These are phyloP conservation scores for Bradysia coprophila DNA, from an alignment of 1,140 invertebrate species.

Conservation along the genomic window DNA sequence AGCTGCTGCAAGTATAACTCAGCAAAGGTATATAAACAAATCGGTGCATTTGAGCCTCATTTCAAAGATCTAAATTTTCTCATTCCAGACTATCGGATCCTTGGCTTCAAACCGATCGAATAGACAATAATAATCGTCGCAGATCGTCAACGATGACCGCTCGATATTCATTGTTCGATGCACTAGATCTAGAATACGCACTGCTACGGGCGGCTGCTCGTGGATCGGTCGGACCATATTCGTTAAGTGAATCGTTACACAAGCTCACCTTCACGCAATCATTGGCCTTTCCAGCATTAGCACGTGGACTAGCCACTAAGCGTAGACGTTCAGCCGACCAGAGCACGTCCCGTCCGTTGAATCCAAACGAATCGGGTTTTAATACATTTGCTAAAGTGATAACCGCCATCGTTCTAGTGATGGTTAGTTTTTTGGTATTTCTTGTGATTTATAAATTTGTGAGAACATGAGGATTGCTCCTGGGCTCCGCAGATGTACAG, in stretches of 20 bases:
- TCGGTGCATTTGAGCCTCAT: too few relatives aligned
- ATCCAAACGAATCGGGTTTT: constrained; percentile 39
- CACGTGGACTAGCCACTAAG: constrained; percentile 44
- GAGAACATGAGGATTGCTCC: constrained; percentile 52
- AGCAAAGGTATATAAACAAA: background rate
- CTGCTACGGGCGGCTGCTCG: constrained; percentile 42
- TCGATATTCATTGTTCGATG: constrained; percentile 48
- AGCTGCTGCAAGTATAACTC: constrained; percentile 21
- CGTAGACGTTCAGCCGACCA: constrained; percentile 33
- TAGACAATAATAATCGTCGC: constrained; percentile 16
- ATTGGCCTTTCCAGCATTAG: constrained; percentile 49
- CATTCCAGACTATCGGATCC: constrained; percentile 19
- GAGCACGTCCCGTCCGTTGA: constrained; percentile 27
- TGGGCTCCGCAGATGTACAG: constrained; percentile 33
- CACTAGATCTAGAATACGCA: constrained; percentile 48
- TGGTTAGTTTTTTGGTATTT: constrained; percentile 53
- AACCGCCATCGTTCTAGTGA: constrained; percentile 45
- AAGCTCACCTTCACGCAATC: constrained; percentile 59
- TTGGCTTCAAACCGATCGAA: constrained; percentile 21
- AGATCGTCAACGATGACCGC: constrained; percentile 32
- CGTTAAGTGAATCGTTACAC: constrained; percentile 48
- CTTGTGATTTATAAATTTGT: constrained; percentile 58
- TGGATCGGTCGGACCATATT: constrained; percentile 50
- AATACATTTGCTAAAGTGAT: constrained; percentile 51
- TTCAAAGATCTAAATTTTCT: background rate